Evolutionary conservation across 2,888 invertebrate species (phyloP).

Genomic region (Julus scanicus): DNA sequence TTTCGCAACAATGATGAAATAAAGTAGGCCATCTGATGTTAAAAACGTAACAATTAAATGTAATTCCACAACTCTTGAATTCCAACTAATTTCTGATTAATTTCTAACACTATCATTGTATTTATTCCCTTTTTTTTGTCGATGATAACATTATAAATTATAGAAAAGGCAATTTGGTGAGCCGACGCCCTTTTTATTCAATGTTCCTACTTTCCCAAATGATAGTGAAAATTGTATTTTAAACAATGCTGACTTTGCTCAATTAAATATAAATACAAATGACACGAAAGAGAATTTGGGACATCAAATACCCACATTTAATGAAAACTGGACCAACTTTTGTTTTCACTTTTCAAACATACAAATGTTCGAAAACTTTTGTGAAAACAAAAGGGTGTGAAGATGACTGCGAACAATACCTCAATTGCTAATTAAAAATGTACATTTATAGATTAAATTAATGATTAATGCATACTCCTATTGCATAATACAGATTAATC

Average conservation of each 20-base stretch:
- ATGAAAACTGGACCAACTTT: conserved; percentile 2
- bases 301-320: neutral
- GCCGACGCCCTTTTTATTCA: conserved; percentile 25
- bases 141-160: neutral
- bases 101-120: neutral
- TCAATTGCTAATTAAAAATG: neutral
- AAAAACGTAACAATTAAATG: neutral
- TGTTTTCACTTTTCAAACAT: neutral
- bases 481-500: neutral
- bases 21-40: neutral
- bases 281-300: neutral
- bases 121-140: conserved; percentile 31
- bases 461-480: neutral
- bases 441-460: neutral
- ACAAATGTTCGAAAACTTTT: neutral
- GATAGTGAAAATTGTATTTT: neutral
- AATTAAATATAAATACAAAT: neutral
- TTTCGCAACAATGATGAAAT: neutral
- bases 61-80: neutral
- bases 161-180: neutral
- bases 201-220: conserved; percentile 24
- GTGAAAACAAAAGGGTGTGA: no score
- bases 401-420: no score
- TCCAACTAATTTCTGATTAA: neutral
- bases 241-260: neutral